phyloP scores from a whole-genome alignment of 2,113 vertebrate genomes.

The Petrocephalus microphthalmus region DNA sequence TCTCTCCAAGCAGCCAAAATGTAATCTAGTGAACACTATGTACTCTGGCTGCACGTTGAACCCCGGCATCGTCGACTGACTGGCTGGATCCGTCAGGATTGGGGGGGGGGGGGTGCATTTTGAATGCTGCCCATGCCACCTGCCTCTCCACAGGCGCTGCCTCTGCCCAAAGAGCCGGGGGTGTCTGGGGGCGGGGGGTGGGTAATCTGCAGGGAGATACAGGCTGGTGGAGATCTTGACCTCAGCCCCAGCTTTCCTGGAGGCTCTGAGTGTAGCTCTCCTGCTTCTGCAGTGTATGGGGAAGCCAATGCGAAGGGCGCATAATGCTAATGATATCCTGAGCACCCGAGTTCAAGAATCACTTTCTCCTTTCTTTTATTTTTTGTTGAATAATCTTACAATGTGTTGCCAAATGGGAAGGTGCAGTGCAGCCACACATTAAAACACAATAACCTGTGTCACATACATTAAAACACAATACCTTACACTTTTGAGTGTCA shows the following conservation, averaged over 20 bases:
- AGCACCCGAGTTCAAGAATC: background rate
- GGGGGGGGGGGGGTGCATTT: background rate
- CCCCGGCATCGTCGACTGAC: background rate
- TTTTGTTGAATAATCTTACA: background rate
- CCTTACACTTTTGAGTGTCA: background rate
- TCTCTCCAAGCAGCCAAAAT: slow-evolving; percentile 10
- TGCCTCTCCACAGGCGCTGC: background rate
- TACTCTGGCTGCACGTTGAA: background rate
- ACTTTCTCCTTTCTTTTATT: background rate
- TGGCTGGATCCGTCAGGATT: background rate
- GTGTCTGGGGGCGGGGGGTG: background rate
- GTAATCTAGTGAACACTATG: background rate
- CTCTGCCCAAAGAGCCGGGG: background rate
- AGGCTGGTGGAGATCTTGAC: background rate
- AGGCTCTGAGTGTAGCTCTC: background rate
- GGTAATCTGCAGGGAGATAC: background rate
- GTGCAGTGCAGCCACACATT: background rate
- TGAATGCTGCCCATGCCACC: slow-evolving; percentile 1
- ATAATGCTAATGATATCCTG: background rate
- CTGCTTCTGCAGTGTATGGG: background rate
- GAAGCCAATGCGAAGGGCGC: background rate
- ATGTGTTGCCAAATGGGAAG: background rate
- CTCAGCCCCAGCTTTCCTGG: background rate
- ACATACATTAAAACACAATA: no score
- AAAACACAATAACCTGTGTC: no score